Percentiles rank a stretch among this genome's conserved stretches.
Evolutionary conservation across 2,888 invertebrate species (phyloP).

Genomic region (Unio delphinus): DNA sequence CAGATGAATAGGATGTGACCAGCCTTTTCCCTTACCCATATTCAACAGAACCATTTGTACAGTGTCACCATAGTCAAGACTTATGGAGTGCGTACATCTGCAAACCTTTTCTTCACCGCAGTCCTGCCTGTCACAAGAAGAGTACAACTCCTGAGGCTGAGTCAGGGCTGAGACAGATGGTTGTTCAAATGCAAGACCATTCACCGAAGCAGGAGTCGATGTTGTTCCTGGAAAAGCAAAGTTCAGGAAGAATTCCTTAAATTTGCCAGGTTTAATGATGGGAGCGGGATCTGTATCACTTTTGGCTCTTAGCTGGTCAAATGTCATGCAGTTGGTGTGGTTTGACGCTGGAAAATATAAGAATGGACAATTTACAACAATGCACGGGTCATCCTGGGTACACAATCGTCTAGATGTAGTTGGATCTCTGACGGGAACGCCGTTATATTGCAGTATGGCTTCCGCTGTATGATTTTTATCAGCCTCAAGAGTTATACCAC

Average conservation of each 20-base stretch:
- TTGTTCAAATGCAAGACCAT: constrained; percentile 15
- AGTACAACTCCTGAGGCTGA: constrained; percentile 13
- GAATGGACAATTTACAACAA: constrained; percentile 13
- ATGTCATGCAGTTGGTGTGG: constrained; percentile 5
- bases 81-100: constrained; percentile 16
- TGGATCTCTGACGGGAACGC: constrained; percentile 6
- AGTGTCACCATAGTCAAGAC: constrained; percentile 9
- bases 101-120: constrained; percentile 16
- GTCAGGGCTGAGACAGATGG: constrained; percentile 22
- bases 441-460: constrained; percentile 19
- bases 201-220: constrained; percentile 14
- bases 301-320: constrained; percentile 4
- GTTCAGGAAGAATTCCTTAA: constrained; percentile 11
- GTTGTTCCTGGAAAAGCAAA: constrained; percentile 10
- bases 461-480: constrained; percentile 4
- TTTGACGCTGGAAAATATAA: constrained; percentile 1
- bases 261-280: background rate
- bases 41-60: constrained; percentile 23
- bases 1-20: constrained; percentile 38
- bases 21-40: constrained; percentile 17
- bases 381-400: constrained; percentile 14
- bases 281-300: constrained; percentile 11
- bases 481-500: constrained; percentile 28
- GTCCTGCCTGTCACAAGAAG: constrained; percentile 3
- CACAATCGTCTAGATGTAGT: constrained; percentile 9